Percentiles rank a stretch among this genome's conserved stretches.
Evolutionary conservation across 2,888 invertebrate genomes (phyloP).

Genomic region (Lomographa bimaculata): DNA sequence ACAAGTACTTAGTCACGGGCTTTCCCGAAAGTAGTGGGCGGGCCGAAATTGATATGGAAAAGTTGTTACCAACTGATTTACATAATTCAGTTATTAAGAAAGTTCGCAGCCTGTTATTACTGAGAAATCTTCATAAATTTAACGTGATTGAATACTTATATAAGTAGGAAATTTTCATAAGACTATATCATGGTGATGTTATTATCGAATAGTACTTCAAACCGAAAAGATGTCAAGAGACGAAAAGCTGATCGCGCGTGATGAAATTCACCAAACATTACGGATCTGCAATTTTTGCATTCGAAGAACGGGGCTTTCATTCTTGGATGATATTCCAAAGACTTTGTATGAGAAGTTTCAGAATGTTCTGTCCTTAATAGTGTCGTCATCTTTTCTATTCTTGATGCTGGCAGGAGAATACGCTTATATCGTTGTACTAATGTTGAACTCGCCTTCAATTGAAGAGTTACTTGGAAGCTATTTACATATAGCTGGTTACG

Average conservation of each 20-base stretch:
- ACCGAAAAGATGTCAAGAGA: slow-evolving; percentile 11
- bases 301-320: slow-evolving; percentile 52
- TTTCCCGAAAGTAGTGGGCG: slow-evolving; percentile 14
- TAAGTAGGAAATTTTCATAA: no score
- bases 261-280: slow-evolving; percentile 53
- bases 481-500: slow-evolving; percentile 65
- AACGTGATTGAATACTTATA: not conserved
- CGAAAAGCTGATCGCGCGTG: slow-evolving; percentile 31
- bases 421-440: slow-evolving; percentile 46
- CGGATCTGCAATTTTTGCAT: slow-evolving; percentile 54
- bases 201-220: not conserved
- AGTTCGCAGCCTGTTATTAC: slow-evolving; percentile 10
- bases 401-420: slow-evolving; percentile 53
- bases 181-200: no score
- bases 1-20: slow-evolving; percentile 4
- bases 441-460: slow-evolving; percentile 47
- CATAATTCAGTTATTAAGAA: slow-evolving; percentile 14
- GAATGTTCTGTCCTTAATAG: slow-evolving; percentile 34
- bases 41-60: slow-evolving; percentile 14
- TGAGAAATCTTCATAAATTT: slow-evolving; percentile 2
- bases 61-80: slow-evolving; percentile 11
- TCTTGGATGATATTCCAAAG: slow-evolving; percentile 46
- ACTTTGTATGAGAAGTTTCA: slow-evolving; percentile 36
- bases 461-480: slow-evolving; percentile 56
- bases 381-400: slow-evolving; percentile 44